phyloP scores from a whole-genome alignment of 1,140 invertebrate genomes.

The Aphelenchoides fujianensis region DNA sequence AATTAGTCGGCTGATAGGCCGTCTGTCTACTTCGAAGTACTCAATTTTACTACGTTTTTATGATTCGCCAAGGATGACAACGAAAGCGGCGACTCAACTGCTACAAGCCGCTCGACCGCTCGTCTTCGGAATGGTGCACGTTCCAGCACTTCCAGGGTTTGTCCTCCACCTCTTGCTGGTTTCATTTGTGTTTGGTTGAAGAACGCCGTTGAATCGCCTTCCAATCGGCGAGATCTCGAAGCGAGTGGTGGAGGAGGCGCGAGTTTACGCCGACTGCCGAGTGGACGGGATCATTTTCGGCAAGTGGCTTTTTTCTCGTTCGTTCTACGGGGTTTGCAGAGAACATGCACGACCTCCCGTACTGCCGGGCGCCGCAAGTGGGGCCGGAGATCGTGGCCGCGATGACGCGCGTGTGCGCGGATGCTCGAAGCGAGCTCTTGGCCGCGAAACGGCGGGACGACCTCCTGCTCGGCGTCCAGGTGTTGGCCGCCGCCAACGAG shows the following conservation, averaged over 20 bases:
- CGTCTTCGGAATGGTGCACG: constrained; percentile 76
- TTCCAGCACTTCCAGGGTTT: constrained; percentile 71
- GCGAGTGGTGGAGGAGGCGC: constrained; percentile 68
- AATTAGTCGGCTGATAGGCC: background rate
- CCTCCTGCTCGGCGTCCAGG: constrained; percentile 66
- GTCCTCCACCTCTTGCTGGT: constrained; percentile 21
- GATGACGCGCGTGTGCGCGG: constrained; percentile 68
- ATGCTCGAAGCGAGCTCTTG: constrained; percentile 52
- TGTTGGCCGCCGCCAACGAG: constrained; percentile 75
- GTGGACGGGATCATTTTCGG: constrained; percentile 74
- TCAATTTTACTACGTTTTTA: background rate
- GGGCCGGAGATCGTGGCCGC: constrained; percentile 70
- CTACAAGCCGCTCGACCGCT: constrained; percentile 34
- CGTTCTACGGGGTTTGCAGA: too few species aligned
- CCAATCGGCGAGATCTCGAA: constrained; percentile 67
- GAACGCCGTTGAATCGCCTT: constrained; percentile 67
- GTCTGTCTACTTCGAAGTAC: background rate
- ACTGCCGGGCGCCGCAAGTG: constrained; percentile 67
- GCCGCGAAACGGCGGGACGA: background rate
- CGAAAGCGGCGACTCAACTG: constrained; percentile 2
- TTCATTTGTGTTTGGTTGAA: constrained; percentile 58
- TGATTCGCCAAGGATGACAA: too few species aligned
- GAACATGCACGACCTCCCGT: constrained; percentile 83
- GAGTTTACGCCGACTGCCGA: constrained; percentile 67
- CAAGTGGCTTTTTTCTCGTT: too few species aligned